These are phyloP conservation scores for Eremophila alpestris DNA, from an alignment of 2,797 vertebrate genomes.

Conservation along the genomic window DNA sequence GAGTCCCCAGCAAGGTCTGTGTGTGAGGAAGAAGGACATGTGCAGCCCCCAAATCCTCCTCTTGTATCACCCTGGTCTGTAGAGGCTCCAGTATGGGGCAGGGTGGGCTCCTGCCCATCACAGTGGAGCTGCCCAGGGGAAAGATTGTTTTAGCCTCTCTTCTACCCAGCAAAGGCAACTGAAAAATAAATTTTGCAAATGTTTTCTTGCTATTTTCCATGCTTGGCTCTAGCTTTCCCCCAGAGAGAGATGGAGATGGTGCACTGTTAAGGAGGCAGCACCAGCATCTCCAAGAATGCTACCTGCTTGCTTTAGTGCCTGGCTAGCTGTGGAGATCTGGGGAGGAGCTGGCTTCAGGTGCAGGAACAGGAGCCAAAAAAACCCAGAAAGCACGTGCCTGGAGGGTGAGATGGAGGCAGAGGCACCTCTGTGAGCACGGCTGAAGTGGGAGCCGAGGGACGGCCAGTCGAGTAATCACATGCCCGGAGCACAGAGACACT, in stretches of 20 bases:
- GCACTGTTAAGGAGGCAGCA: neutral
- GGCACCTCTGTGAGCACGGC: neutral
- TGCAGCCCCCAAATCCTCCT: neutral
- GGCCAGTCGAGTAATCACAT: neutral
- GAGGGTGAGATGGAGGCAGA: neutral
- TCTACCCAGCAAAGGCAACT: neutral
- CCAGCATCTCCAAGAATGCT: neutral
- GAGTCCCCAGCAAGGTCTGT: neutral
- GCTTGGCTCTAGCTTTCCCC: neutral
- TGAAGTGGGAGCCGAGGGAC: neutral
- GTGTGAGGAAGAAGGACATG: neutral
- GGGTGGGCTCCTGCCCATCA: neutral
- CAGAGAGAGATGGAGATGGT: neutral
- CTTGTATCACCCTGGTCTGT: neutral
- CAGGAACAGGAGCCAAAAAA: neutral
- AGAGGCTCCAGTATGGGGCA: neutral
- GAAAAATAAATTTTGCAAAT: neutral
- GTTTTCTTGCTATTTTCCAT: neutral
- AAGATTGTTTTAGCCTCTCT: neutral
- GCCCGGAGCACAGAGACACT: neutral
- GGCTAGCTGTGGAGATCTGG: neutral
- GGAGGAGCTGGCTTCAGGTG: neutral
- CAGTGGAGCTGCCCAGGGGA: neutral
- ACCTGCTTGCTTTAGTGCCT: neutral
- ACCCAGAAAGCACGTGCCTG: neutral